Evolutionary conservation across 2,797 vertebrate species (phyloP).

Genomic region (Sebastes itinus): DNA sequence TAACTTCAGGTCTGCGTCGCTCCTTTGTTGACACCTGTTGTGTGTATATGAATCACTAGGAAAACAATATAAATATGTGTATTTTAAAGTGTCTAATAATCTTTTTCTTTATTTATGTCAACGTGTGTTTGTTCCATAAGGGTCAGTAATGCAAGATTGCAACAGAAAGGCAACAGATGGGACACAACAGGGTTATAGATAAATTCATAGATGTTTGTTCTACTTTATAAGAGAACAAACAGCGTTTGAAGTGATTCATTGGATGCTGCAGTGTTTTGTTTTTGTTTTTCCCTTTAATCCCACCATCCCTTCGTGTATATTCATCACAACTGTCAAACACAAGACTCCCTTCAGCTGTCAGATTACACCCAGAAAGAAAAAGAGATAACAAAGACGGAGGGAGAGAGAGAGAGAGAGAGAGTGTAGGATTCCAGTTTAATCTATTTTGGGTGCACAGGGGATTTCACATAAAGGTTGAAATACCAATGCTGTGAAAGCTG

Average conservation of each 20-base stretch:
- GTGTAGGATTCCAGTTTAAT: constrained; percentile 19
- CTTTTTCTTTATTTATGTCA: neutral
- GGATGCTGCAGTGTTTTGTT: constrained; percentile 42
- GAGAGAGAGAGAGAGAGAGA: neutral
- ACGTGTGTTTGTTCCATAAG: neutral
- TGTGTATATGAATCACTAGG: neutral
- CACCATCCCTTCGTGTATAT: constrained; percentile 52
- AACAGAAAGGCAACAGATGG: constrained; percentile 34
- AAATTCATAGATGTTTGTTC: constrained; percentile 31
- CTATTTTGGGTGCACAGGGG: constrained; percentile 8
- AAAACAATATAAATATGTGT: neutral
- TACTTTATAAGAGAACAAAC: constrained; percentile 52
- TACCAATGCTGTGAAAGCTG: constrained; percentile 3
- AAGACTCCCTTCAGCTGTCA: constrained; percentile 57
- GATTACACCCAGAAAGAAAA: constrained; percentile 29
- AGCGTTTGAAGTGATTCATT: constrained; percentile 48
- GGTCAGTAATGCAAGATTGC: neutral
- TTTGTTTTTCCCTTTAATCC: constrained; percentile 58
- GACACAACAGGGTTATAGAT: constrained; percentile 35
- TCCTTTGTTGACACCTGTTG: neutral
- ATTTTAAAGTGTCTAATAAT: neutral
- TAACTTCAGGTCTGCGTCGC: neutral
- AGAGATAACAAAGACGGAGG: constrained; percentile 32
- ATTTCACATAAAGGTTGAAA: constrained; percentile 30
- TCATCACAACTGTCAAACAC: constrained; percentile 55